Evolutionary conservation across 2,888 invertebrate species (phyloP).

Genomic region (Idaea aversata): DNA sequence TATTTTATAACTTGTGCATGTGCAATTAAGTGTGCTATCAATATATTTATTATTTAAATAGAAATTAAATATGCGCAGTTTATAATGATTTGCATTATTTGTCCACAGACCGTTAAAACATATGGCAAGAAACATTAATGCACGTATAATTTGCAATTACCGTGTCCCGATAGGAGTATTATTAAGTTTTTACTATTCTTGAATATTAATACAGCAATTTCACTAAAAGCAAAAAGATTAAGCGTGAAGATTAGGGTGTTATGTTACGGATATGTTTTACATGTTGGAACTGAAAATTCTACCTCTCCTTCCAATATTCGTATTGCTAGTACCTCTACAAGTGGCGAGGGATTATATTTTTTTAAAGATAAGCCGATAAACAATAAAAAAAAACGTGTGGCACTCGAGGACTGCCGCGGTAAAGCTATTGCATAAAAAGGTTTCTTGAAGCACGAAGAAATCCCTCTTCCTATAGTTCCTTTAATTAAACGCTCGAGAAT

Average conservation of each 20-base stretch:
- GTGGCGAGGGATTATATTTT: no score
- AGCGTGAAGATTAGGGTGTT: constrained; percentile 45
- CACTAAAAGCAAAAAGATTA: constrained; percentile 72
- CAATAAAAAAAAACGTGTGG: no score
- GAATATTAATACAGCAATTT: constrained; percentile 78
- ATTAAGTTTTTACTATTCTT: constrained; percentile 67
- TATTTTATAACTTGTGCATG: no score
- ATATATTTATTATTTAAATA: not conserved
- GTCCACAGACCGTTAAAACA: constrained; percentile 43
- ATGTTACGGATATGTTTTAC: constrained; percentile 18
- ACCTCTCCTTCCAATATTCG: no score
- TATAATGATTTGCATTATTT: constrained; percentile 24
- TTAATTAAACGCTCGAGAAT: no score
- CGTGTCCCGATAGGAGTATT: constrained; percentile 56
- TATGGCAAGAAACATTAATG: constrained; percentile 41
- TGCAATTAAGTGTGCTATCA: no score
- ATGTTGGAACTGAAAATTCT: constrained; percentile 3
- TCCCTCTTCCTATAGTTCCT: no score
- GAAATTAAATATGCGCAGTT: not conserved
- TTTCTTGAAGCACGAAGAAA: no score
- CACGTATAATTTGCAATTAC: constrained; percentile 68
- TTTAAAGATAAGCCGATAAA: no score
- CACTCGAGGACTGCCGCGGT: no score
- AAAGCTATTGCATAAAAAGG: no score
- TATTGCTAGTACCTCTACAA: no score